Base-by-base conservation (phyloP, 1,140 invertebrate species). In the Aphaenogaster ashmeadi region DNA sequence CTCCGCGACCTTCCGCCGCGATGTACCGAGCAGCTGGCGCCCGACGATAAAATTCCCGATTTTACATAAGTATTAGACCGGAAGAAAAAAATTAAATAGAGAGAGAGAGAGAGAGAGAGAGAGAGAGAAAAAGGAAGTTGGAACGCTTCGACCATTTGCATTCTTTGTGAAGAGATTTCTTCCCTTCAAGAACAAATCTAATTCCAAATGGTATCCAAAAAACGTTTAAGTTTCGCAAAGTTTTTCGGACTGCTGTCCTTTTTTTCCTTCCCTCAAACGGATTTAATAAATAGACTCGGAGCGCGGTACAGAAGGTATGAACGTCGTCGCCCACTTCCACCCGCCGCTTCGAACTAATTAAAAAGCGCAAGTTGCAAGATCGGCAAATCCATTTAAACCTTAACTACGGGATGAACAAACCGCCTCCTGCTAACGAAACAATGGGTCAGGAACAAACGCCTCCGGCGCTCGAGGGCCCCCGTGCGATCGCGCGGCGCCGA, bases 291-390 rank as follows among this genome's bases (percentile, higher is more conserved):
- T 60, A 54, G 27, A 74, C 60, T 81, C 66, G 13, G 44, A 80
- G 18, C 33, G 21, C 52, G 67, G 54, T 8, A n/a, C 80, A 27
- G 21, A 13, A 74, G 36, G 36, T 18, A 33, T 27, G 54, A 72
- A 58, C 41, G 33, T 36, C n/a, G 11, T 69, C 15, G 62, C 33
- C 52, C 27, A 79, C 13, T 33, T 36, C 80, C 41, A 18, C 74
- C 58, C 27, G 62, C 13, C 47, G 38, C 8, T 11, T 21, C 54
- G 66, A 67, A 83, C 80, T 74, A 83, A 83, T 83, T 83, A 74
- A 83, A 83, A 83, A 60, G 38, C 18, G 80, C 69, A 83, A 83
- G 54, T 83, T 83, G 80, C 80, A 74, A 83, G 80, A 83, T 83
- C 80, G 67, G 38, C 80, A 83, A 83, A 83, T 74, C 69, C 54